These are phyloP conservation scores for Caiman crocodilus DNA, from an alignment of 2,797 vertebrate species.

Conservation along the genomic window DNA sequence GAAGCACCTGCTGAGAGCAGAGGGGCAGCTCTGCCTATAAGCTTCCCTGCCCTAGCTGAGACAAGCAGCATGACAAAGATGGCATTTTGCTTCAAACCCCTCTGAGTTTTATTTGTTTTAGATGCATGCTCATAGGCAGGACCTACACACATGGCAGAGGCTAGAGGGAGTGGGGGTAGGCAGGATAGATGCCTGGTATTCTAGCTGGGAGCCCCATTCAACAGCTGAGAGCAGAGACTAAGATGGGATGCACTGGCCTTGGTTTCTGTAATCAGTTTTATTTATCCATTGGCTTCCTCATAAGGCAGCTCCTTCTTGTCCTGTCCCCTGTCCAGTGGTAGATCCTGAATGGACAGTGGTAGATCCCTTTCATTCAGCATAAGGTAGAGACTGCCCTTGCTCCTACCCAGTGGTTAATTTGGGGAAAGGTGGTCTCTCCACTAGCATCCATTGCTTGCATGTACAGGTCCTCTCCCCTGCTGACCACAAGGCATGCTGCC, in stretches of 20 bases:
- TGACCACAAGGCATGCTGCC: background rate
- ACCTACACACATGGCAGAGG: background rate
- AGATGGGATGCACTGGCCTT: background rate
- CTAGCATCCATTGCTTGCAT: rapidly evolving
- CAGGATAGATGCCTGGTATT: background rate
- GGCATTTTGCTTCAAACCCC: background rate
- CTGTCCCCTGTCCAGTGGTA: background rate
- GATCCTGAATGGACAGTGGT: background rate
- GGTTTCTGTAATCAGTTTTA: background rate
- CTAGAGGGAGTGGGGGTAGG: background rate
- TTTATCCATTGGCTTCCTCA: too few relatives aligned
- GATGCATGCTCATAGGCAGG: background rate
- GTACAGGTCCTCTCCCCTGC: background rate
- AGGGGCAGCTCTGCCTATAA: background rate
- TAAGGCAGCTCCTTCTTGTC: background rate
- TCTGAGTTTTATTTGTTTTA: slow-evolving; percentile 25
- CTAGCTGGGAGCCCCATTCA: background rate
- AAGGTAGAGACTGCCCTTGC: too few relatives aligned
- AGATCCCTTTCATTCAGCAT: too few relatives aligned
- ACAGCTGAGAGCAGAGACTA: background rate
- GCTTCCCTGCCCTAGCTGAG: background rate
- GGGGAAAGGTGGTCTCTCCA: background rate
- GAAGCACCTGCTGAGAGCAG: background rate
- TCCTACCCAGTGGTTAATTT: too few relatives aligned
- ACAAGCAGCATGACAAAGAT: background rate